Evolutionary conservation across 2,113 vertebrate species (phyloP).

Genomic region (Leiothrix lutea): DNA sequence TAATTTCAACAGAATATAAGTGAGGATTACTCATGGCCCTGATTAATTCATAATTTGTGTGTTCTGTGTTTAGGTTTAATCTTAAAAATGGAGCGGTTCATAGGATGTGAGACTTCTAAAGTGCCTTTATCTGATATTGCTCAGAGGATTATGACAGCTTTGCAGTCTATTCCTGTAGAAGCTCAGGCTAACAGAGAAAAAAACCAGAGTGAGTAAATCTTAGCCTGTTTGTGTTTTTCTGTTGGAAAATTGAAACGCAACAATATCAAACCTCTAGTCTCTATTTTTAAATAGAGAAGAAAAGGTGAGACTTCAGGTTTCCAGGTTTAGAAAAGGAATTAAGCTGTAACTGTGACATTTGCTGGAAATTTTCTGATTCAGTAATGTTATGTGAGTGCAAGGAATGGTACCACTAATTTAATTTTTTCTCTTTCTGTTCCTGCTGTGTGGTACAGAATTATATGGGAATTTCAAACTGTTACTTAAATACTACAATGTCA

Average conservation of each 20-base stretch:
- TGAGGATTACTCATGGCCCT: background rate
- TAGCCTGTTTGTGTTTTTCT: background rate
- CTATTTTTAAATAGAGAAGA: background rate
- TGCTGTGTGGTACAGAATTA: background rate
- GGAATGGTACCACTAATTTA: background rate
- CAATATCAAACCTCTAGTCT: background rate
- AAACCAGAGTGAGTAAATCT: slow-evolving; percentile 68
- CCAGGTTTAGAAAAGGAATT: background rate
- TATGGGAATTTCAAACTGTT: background rate
- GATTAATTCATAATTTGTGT: slow-evolving; percentile 1
- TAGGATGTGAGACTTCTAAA: slow-evolving; percentile 70
- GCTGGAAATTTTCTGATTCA: background rate
- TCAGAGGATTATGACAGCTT: slow-evolving; percentile 83
- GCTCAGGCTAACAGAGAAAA: slow-evolving; percentile 40
- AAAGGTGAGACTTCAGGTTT: background rate
- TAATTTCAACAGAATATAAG: background rate
- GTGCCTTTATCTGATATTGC: slow-evolving; percentile 81
- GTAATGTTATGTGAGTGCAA: background rate
- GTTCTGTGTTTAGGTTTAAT: slow-evolving; percentile 65
- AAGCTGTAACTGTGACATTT: background rate
- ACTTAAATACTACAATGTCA: background rate
- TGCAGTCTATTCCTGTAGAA: slow-evolving; percentile 66
- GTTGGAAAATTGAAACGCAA: background rate
- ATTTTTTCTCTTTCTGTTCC: background rate
- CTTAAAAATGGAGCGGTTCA: slow-evolving; percentile 74